Base-by-base conservation (phyloP, 2,797 vertebrate species). In the Characodon lateralis region DNA sequence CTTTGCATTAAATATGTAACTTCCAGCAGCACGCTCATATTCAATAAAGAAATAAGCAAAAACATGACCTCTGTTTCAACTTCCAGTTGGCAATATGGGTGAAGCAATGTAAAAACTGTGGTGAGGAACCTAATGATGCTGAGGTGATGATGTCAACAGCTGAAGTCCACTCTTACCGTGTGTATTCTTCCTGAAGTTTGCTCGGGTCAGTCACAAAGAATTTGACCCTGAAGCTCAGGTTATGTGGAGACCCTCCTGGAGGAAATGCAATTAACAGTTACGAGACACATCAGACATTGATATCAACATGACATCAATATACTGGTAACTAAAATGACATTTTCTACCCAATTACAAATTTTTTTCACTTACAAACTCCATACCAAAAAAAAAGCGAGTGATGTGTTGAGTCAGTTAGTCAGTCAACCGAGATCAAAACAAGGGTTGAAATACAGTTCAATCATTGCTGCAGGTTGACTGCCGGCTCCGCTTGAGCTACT, bases 161-260 rank as follows among this genome's bases (percentile, higher is more conserved):
- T 2, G 2, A 48, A 73, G 24, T 18, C 39, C 58, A 1, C 1
- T 79, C 96, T 86, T 92, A 99, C 98, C 98, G 96, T 89, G 98
- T 99, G 90, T 99, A 99, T 92, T 99, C 98, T 94, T 99, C 98
- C 95, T 99, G 98, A 89, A 99, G 97, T 92, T 99, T 99, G 91
- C 94, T 94, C 73, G 97, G 97, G 84, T 99, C 98, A 79, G 96
- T 96, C 91, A 99, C 98, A 95, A 99, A 99, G 95, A 99, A 99
- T 95, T 99, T 99, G 89, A 99, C 98, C 96, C 98, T 96, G 93
- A 99, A 99, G 91, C 97, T 98, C 91, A 99, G 93, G 92, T 93
- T 97, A 92, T 99, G 97, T 77, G 98, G 98, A 76, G 98, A 99
- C 85, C 98, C 97, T 96, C 98, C 98, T 99, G 80, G 22, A 70